These are phyloP conservation scores for Drosophila mayaguana DNA, from an alignment of 2,888 invertebrate genomes.

Conservation along the genomic window DNA sequence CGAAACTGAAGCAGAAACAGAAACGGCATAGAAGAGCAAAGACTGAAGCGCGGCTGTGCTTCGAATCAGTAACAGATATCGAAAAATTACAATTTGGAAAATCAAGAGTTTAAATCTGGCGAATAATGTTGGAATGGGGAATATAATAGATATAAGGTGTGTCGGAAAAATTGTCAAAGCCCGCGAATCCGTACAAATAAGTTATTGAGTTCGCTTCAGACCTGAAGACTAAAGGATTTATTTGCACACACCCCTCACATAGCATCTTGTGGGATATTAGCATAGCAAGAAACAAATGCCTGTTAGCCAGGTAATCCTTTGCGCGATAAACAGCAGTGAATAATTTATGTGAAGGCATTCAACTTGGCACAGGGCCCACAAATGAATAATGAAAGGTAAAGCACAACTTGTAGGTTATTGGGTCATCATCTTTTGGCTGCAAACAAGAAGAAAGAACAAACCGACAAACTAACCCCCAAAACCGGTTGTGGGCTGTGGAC, in stretches of 20 bases:
- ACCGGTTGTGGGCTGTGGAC: neutral
- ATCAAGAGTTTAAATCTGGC: conserved; percentile 69
- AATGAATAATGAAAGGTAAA: conserved; percentile 15
- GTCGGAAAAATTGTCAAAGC: conserved; percentile 14
- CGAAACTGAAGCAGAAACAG: neutral
- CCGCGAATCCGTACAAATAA: conserved; percentile 61
- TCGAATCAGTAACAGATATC: conserved; percentile 31
- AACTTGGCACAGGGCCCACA: conserved; percentile 13
- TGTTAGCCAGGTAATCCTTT: conserved; percentile 39
- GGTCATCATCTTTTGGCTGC: conserved; percentile 53
- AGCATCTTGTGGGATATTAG: conserved; percentile 51
- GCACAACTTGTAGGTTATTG: conserved; percentile 64
- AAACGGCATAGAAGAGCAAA: neutral
- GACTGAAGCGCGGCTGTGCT: neutral
- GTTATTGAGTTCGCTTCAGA: conserved; percentile 66
- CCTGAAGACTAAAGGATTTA: conserved; percentile 67
- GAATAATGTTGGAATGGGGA: conserved; percentile 18
- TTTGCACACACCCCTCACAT: conserved; percentile 25
- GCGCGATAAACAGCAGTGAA: conserved; percentile 43
- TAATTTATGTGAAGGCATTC: conserved; percentile 26
- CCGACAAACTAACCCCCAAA: conserved; percentile 33
- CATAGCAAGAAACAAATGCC: conserved; percentile 15
- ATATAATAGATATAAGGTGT: neutral
- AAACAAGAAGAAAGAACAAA: conserved; percentile 9
- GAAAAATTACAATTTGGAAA: conserved; percentile 63